phyloP scores from a whole-genome alignment of 2,888 invertebrate genomes.

The Andrena minutula region DNA sequence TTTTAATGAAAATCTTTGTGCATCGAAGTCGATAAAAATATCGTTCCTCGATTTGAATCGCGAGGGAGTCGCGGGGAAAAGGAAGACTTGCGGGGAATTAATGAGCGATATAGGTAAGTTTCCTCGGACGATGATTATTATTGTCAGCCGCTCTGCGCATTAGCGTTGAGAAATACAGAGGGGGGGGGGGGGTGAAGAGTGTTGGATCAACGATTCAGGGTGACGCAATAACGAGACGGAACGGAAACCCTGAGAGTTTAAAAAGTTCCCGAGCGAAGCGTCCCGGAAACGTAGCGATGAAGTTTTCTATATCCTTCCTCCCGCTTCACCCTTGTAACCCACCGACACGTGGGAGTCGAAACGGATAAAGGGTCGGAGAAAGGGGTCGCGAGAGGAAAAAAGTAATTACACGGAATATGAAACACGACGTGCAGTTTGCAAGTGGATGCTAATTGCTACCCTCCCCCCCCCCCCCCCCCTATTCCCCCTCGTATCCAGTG shows the following conservation, averaged over 20 bases:
- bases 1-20: no score
- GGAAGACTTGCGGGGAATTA: no score
- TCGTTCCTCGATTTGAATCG: no score
- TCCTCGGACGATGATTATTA: no score
- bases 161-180: neutral
- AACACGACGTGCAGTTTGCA: conserved; percentile 37
- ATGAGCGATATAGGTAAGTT: no score
- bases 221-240: neutral
- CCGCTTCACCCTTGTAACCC: conserved; percentile 5
- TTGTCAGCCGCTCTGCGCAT: no score
- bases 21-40: no score
- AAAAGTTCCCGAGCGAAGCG: neutral
- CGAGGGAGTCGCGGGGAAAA: no score
- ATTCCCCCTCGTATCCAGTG: neutral
- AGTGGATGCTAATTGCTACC: conserved; percentile 7
- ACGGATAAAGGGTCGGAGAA: neutral
- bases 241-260: neutral
- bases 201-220: neutral
- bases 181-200: neutral
- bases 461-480: neutral
- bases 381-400: conserved; percentile 49
- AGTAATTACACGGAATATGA: conserved; percentile 71
- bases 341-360: conserved; percentile 24
- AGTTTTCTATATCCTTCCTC: conserved; percentile 13
- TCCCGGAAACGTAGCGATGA: conserved; percentile 3